A percentile compares a stretch with the other conserved stretches of the same genome.
Evolutionary conservation across 2,888 invertebrate species (phyloP).

Genomic region (Rotaria magnacalcarata): DNA sequence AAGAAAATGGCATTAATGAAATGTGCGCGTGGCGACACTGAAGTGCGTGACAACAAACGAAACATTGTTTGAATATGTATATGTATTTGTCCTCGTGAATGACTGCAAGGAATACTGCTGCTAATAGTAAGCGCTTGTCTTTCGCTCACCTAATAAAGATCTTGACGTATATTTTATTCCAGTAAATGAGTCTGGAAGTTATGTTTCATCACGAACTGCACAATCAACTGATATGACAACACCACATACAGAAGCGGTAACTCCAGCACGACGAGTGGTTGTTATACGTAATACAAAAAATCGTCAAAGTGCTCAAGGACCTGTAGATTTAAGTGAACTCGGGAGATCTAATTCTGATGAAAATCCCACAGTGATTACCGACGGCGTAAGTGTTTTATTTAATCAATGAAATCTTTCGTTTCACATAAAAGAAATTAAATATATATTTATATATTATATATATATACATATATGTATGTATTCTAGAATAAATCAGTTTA

Average conservation of each 20-base stretch:
- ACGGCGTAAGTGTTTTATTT: too few relatives aligned
- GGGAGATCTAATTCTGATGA: too few relatives aligned
- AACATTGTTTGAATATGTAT: neutral
- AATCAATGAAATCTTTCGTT: too few relatives aligned
- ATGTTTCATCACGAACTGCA: too few relatives aligned
- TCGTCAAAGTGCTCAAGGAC: neutral
- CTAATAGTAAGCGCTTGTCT: neutral
- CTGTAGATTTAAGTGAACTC: too few relatives aligned
- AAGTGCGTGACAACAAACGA: neutral
- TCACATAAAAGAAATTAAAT: too few relatives aligned
- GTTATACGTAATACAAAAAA: neutral
- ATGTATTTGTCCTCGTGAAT: neutral
- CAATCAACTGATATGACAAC: neutral
- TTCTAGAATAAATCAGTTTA: too few relatives aligned
- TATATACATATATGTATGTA: too few relatives aligned
- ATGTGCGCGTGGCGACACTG: neutral
- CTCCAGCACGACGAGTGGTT: neutral
- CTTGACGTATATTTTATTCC: neutral
- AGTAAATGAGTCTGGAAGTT: too few relatives aligned
- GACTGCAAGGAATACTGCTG: neutral
- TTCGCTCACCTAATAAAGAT: neutral
- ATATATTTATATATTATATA: too few relatives aligned
- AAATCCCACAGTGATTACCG: too few relatives aligned
- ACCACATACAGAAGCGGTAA: neutral
- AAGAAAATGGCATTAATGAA: neutral